Base-by-base conservation (phyloP, 92 coral and sea anemone genomes). In the Palythoa grandiflora region DNA sequence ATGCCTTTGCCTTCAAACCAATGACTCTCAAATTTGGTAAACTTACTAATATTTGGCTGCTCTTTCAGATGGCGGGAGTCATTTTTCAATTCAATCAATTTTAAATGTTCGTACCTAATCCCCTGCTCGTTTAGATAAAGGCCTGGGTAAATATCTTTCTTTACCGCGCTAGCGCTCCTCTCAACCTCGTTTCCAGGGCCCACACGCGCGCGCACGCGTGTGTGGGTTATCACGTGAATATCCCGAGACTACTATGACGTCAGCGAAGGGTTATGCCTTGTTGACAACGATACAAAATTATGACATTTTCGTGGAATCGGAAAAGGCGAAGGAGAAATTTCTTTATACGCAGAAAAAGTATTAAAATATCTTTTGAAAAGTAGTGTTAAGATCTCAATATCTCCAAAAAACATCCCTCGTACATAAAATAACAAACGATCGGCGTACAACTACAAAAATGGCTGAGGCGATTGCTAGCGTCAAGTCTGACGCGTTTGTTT, bases 401-500 rank as follows among this genome's bases (percentile, higher is more conserved):
- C 37, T 39, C 21, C 4, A n/a, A 73, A 39, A 3, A 13, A 37
- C 12, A 15, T 39, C 20, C 5, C 28, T 35, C n/a, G 38, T 73
- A 2, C 4, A 5, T 38, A 16, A 39, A 2, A 4, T 5, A 14
- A 13, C 39, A 38, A 40, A 73, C 48, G 50, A 59, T 59, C 13
- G 65, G 16, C 17, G 19, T 10, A 13, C 65, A 17, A 59, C 17
- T 17, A 73, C 35, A 78, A 84, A 84, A 70, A 95, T 95, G 98
- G 98, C 98, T 93, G 94, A 91, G 50, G 81, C 81, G 83, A 77
- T 84, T 38, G 87, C 72, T 35, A 79, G 84, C 38, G 93, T 80
- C 28, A 28, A 28, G 65, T 28, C 84, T 71, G 90, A 65, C 17
- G 86, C 83, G 77, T 83, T 90, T 60, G 93, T 93, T 39, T 94